Evolutionary conservation across 2,888 invertebrate genomes (phyloP), one percentile per base, ranked within the genome.

Genomic region (Drosophila differens): DNA sequence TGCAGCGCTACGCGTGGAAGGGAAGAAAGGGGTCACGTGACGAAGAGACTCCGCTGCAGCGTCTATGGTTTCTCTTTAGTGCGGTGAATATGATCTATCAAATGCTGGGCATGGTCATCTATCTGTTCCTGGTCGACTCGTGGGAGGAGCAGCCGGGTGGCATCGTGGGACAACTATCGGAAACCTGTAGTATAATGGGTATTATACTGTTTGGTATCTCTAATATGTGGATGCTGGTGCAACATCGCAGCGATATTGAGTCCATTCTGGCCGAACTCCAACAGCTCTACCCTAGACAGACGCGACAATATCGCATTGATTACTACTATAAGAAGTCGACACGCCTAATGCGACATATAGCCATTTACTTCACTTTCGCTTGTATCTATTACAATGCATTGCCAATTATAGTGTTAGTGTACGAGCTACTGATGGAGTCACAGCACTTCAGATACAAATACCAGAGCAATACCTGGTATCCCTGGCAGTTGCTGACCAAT

Each of bases 381-480:
- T 79, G 60, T 30, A n/a, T 16, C 5, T 85, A 72, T 30, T 92
- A 92, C 64, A 92, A 93, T 54, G 7, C 64, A 0, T 35, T 88
- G 25, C 92, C 93, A 0, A 39, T 92, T 59, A 39, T 81, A 4
- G 71, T 85, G 51, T 68, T 88, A 1, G 1, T 84, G 22, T 88
- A 85, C 30, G 89, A 92, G 58, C 22, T 75, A 49, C 4, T 67
- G 4, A n/a, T 62, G 4, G 71, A 81, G 4, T 71, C 74, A 1
- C 16, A 68, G 10, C 52, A 75, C 0, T 61, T 90, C 7, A 70
- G 55, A 16, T 91, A 80, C 64, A 87, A 81, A 33, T 83, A 76
- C 32, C 92, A 92, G 69, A 91, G 91, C 51, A 86, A 88, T 55
- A 91, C 92, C 19, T 92, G 93, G 92, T 93, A 92, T 78, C 92